Evolutionary conservation across 2,113 vertebrate genomes (phyloP).

Genomic region (Acrocephalus kingi): DNA sequence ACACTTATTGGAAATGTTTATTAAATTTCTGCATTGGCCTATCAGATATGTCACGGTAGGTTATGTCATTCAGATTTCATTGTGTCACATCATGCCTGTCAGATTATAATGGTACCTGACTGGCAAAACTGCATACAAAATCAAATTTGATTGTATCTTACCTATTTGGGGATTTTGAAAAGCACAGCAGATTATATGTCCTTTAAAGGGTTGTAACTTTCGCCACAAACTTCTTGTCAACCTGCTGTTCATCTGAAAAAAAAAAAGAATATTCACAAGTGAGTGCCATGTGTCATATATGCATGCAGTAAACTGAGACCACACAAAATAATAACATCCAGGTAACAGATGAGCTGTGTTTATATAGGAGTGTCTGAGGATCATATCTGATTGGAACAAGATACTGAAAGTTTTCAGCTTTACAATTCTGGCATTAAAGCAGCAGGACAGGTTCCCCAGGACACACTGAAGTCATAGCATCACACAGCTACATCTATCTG

Average conservation of each 20-base stretch:
- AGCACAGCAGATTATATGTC: constrained; percentile 62
- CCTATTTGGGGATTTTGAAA: constrained; percentile 36
- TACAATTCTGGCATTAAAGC: background rate
- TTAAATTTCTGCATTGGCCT: background rate
- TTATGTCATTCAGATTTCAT: constrained; percentile 49
- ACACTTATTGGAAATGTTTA: background rate
- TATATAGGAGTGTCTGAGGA: background rate
- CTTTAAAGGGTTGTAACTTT: background rate
- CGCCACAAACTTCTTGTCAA: background rate
- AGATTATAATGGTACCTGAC: constrained; percentile 31
- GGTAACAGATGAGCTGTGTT: background rate
- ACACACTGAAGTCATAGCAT: background rate
- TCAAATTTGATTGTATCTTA: constrained; percentile 62
- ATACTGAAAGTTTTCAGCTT: background rate
- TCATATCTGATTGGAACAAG: background rate
- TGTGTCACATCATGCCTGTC: background rate
- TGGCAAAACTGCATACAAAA: background rate
- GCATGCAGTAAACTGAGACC: background rate
- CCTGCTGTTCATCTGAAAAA: background rate
- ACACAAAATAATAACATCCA: background rate
- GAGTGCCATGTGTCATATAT: background rate
- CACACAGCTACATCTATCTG: background rate
- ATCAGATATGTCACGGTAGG: background rate
- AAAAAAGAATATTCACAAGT: background rate
- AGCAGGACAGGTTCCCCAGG: background rate